Evolutionary conservation across 2,888 invertebrate species (phyloP).

Genomic region (Phragmatobia fuliginosa): DNA sequence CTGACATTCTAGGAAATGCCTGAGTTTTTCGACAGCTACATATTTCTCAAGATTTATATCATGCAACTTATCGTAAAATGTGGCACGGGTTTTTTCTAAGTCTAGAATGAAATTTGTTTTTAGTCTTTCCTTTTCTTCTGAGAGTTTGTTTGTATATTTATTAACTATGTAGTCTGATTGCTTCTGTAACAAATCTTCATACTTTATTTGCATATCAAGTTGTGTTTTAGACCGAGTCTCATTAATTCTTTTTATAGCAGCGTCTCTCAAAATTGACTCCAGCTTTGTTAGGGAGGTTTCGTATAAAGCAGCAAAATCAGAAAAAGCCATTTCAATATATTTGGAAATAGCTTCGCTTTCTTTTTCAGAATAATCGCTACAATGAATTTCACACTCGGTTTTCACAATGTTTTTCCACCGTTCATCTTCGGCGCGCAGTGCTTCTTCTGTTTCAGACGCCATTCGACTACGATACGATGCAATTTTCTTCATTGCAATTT

Average conservation of each 20-base stretch:
- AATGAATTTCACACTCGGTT: constrained; percentile 48
- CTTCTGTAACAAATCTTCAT: constrained; percentile 58
- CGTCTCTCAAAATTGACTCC: constrained; percentile 66
- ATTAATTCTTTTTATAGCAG: constrained; percentile 66
- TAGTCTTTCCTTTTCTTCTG: constrained; percentile 58
- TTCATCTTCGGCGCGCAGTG: constrained; percentile 60
- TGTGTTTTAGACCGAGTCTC: constrained; percentile 55
- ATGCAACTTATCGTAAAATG: constrained; percentile 59
- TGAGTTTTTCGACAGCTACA: constrained; percentile 68
- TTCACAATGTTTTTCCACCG: constrained; percentile 65
- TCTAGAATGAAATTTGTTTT: constrained; percentile 65
- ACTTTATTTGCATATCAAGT: constrained; percentile 63
- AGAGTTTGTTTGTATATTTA: constrained; percentile 61
- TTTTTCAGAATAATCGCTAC: constrained; percentile 53
- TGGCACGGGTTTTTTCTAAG: constrained; percentile 54
- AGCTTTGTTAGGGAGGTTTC: constrained; percentile 65
- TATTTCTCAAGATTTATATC: constrained; percentile 76
- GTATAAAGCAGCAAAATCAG: constrained; percentile 67
- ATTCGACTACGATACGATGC: constrained; percentile 56
- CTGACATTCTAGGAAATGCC: constrained; percentile 69
- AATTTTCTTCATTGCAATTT: constrained; percentile 59
- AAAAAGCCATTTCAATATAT: constrained; percentile 63
- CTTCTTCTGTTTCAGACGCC: constrained; percentile 57
- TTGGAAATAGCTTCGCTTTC: constrained; percentile 60
- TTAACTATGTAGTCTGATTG: constrained; percentile 71